Percentiles rank a stretch among this genome's conserved stretches.
Evolutionary conservation across 2,888 invertebrate species (phyloP).

Genomic region (Gryllus longicercus): DNA sequence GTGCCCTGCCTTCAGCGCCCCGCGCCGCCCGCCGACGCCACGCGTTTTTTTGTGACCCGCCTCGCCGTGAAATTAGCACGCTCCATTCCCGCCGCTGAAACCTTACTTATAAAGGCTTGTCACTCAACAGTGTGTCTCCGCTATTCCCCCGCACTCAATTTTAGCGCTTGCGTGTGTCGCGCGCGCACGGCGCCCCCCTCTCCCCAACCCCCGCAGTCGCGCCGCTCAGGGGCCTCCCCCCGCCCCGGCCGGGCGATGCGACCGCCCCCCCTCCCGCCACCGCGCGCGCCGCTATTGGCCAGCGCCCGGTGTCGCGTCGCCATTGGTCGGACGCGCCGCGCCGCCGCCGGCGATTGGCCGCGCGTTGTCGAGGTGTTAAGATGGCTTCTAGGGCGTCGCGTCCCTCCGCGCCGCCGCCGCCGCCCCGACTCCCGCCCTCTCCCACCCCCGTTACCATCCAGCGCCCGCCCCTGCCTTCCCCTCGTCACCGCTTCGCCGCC

Average conservation of each 20-base stretch:
- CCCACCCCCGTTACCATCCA: neutral
- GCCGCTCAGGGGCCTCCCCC: neutral
- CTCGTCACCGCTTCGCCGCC: neutral
- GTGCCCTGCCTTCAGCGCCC: neutral
- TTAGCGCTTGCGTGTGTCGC: constrained; percentile 17
- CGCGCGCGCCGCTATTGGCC: neutral
- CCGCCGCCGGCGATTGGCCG: constrained; percentile 10
- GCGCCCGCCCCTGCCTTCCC: neutral
- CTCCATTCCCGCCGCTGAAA: constrained; percentile 17
- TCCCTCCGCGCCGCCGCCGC: neutral
- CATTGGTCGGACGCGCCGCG: neutral
- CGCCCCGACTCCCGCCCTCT: neutral
- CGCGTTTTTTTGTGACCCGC: constrained; percentile 21
- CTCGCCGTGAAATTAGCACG: constrained; percentile 8
- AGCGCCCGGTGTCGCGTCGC: neutral
- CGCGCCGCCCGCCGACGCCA: constrained; percentile 25
- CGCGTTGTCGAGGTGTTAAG: neutral
- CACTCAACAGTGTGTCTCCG: constrained; percentile 17
- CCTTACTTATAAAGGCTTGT: constrained; percentile 17
- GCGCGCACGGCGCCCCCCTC: neutral
- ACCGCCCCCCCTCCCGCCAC: neutral
- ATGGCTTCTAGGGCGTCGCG: neutral
- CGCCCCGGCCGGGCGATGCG: neutral
- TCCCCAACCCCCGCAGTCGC: neutral
- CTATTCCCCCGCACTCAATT: constrained; percentile 17